Evolutionary conservation across 2,888 invertebrate genomes (phyloP), one percentile per base, ranked within the genome.

Genomic region (Dermolepida albohirtum): DNA sequence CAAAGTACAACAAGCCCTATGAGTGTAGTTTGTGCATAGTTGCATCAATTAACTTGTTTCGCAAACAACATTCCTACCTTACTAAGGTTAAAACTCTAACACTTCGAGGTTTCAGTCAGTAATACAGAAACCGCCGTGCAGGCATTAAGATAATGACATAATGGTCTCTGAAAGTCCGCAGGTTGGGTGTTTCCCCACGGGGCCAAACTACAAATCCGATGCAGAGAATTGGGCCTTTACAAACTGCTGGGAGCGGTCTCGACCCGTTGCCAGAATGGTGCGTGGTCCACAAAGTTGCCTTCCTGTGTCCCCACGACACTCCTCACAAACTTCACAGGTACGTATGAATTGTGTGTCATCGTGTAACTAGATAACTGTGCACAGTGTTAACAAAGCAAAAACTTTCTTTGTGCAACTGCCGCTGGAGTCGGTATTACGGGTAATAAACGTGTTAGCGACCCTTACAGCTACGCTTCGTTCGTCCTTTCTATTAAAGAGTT

Each of bases 261-360:
- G 63, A 85, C 94, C 41, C 87, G 89, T 39, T 95, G 95, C 80
- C 91, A 91, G 74, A 94, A 95, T 78, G 94, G 94, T 1, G 88
- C 88, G 62, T 95, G 95, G 95, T 88, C 88, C 22, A 89, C 91
- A 0, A 89, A 89, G 72, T 85, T 93, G 79, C 95, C 95, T 0
- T 90, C 91, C 70, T 95, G 95, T 79, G 91, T 93, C 39, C 92
- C 94, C n/a, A 95, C 95, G 29, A 93, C 93, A 0, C 85, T 93
- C 43, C 86, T 95, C 73, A 93, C 94, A 44, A 95, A 95, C 83
- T 95, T 93, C 82, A 93, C 94, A 76, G 91, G 93, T 92, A 83
- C 17, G 59, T 62, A 49, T 27, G 34, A 57, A 49, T 39, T 62
- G 55, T 41, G 22, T 16, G 47, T 17, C 47, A 27, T 27, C 41